A percentile compares a stretch with the other conserved stretches of the same genome.
Conservation (phyloP, 2,888 invertebrate genomes). For the Dryococelus australis region DNA sequence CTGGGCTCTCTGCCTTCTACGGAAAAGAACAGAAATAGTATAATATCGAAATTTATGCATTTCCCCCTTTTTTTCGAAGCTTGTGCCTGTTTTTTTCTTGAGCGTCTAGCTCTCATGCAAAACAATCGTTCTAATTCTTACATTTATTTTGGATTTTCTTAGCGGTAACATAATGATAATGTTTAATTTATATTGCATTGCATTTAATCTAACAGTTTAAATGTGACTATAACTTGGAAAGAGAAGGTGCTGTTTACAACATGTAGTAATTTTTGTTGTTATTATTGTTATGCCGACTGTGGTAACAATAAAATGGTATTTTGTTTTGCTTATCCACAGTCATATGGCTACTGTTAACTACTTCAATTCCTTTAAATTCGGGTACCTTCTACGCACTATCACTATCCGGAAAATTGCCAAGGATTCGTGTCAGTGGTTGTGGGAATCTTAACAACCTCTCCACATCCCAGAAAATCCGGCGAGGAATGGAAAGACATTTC, state of each 20-base stretch:
- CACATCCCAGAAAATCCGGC: constrained; percentile 7
- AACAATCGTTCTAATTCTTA: constrained; percentile 23
- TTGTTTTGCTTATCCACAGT: not conserved
- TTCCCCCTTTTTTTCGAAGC: not conserved
- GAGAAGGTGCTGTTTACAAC: too few species aligned
- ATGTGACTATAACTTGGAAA: too few species aligned
- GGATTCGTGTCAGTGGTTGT: not conserved
- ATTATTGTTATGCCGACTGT: too few species aligned
- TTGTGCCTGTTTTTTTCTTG: not conserved
- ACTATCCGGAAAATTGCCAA: not conserved
- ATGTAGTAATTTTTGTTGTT: too few species aligned
- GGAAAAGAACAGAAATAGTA: constrained; percentile 5
- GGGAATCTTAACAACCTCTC: not conserved
- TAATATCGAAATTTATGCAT: not conserved
- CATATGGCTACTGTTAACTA: not conserved
- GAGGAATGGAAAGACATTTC: constrained; percentile 23
- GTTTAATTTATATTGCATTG: not conserved
- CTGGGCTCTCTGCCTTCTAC: not conserved
- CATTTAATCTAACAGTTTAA: too few species aligned
- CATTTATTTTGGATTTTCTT: constrained; percentile 9
- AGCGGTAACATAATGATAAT: not conserved
- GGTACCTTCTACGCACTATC: not conserved
- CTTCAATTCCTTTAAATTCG: not conserved
- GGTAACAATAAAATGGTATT: too few species aligned
- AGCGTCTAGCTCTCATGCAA: not conserved